phyloP scores from a whole-genome alignment of 1,140 invertebrate genomes.

The Dendrolimus kikuchii region DNA sequence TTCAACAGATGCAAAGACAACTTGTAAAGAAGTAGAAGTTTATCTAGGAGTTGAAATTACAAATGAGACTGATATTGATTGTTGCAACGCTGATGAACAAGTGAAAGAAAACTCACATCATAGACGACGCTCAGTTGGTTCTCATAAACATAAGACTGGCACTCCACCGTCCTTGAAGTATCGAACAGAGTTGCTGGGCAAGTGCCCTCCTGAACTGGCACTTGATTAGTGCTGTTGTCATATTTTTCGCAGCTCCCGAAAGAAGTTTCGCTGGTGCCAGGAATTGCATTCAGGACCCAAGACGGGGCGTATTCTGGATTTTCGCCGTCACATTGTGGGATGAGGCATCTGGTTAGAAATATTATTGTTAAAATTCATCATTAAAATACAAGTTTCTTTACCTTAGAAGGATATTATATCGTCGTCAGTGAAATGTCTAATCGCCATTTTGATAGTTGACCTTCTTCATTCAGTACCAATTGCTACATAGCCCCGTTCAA shows the following conservation, averaged over 20 bases:
- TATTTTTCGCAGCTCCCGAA: constrained; percentile 49
- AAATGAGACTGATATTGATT: too few relatives aligned
- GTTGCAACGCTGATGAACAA: too few relatives aligned
- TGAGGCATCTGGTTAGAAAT: constrained; percentile 33
- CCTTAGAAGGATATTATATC: too few relatives aligned
- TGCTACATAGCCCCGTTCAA: too few relatives aligned
- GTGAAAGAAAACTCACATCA: constrained; percentile 50
- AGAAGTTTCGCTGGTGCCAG: constrained; percentile 20
- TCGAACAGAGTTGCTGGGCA: constrained; percentile 51
- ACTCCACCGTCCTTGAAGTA: constrained; percentile 25
- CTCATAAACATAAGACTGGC: constrained; percentile 47
- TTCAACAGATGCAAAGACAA: too few relatives aligned
- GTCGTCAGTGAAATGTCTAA: too few relatives aligned
- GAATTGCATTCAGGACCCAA: constrained; percentile 54
- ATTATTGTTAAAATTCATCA: neutral
- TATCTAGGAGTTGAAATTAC: too few relatives aligned
- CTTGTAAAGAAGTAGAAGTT: too few relatives aligned
- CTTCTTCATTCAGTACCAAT: too few relatives aligned
- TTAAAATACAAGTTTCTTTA: too few relatives aligned
- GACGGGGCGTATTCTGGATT: constrained; percentile 36
- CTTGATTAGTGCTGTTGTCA: constrained; percentile 17
- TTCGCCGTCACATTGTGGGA: constrained; percentile 47
- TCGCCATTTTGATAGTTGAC: too few relatives aligned
- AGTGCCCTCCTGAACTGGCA: constrained; percentile 12
- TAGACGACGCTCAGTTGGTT: constrained; percentile 52